phyloP scores from a whole-genome alignment of 23 tunicate species.

The Trididemnum nubilum region DNA sequence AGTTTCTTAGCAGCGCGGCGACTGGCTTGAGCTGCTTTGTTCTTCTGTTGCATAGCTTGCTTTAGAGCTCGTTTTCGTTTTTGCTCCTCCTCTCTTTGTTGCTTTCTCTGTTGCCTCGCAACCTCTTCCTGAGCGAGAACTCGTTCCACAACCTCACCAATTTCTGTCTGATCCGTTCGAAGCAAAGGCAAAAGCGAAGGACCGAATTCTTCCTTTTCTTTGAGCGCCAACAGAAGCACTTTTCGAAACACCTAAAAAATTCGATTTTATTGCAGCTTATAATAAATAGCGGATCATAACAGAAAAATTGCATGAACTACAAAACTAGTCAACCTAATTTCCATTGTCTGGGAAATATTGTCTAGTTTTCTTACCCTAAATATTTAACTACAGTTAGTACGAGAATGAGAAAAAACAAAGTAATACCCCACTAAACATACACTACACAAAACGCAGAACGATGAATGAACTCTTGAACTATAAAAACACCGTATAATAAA shows the following conservation, averaged over 20 bases:
- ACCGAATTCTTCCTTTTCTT: constrained; percentile 7
- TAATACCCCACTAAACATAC: too few relatives aligned
- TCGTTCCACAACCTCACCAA: constrained; percentile 49
- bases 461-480: too few relatives aligned
- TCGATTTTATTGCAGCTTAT: background rate
- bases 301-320: too few relatives aligned
- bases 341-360: too few relatives aligned
- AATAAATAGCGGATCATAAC: too few relatives aligned
- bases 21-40: constrained; percentile 19
- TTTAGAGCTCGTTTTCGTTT: constrained; percentile 20
- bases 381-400: too few relatives aligned
- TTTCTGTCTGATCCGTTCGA: constrained; percentile 36
- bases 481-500: too few relatives aligned
- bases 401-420: too few relatives aligned
- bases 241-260: constrained; percentile 40
- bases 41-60: constrained; percentile 23
- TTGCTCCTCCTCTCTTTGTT: constrained; percentile 44
- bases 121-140: constrained; percentile 45
- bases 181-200: constrained; percentile 51
- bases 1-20: constrained; percentile 24
- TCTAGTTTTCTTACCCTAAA: too few relatives aligned
- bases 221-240: constrained; percentile 33
- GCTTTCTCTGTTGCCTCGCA: constrained; percentile 39
- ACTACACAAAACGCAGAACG: too few relatives aligned
- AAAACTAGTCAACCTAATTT: too few relatives aligned